These are phyloP conservation scores for Circaetus gallicus DNA, from an alignment of 2,113 vertebrate genomes.

Conservation along the genomic window DNA sequence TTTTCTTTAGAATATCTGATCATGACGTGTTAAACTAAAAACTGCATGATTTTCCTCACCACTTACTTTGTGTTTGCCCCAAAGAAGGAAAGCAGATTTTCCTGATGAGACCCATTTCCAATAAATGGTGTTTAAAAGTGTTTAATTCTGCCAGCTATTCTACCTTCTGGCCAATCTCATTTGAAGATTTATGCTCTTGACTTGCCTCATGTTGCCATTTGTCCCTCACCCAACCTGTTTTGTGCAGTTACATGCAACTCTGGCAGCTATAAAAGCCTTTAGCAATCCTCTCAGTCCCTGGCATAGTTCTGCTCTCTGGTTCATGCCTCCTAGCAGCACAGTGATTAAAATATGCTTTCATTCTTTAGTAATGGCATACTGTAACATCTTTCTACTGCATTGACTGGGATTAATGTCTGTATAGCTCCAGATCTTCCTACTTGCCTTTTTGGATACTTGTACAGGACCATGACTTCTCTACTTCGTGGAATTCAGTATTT, in stretches of 20 bases:
- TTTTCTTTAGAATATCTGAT: background rate
- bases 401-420: background rate
- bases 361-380: background rate
- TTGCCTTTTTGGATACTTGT: background rate
- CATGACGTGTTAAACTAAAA: background rate
- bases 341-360: background rate
- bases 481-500: background rate
- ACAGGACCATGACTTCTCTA: background rate
- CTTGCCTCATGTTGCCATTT: background rate
- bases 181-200: background rate
- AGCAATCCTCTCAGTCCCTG: background rate
- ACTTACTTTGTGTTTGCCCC: background rate
- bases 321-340: background rate
- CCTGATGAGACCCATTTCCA: background rate
- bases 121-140: background rate
- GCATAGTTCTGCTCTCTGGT: background rate
- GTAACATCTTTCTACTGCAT: background rate
- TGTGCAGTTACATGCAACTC: background rate
- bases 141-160: background rate
- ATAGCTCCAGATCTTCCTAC: background rate
- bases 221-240: background rate
- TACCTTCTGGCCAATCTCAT: background rate
- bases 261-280: background rate
- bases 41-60: background rate
- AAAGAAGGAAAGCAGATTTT: background rate